These are phyloP conservation scores for Edolisoma coerulescens DNA, from an alignment of 2,113 vertebrate genomes.

Conservation along the genomic window DNA sequence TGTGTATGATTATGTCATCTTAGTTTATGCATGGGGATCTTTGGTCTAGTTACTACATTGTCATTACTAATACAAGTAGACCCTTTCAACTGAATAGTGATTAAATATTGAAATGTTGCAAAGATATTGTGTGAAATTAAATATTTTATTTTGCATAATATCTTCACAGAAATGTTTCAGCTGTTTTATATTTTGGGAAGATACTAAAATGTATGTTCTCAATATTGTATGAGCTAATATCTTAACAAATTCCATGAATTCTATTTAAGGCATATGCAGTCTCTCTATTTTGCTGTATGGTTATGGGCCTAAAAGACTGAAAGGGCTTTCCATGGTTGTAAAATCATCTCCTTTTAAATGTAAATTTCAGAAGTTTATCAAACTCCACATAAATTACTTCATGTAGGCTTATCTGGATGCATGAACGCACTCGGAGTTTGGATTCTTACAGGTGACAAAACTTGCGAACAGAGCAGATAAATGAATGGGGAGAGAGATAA, in stretches of 20 bases:
- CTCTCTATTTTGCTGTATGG: not conserved
- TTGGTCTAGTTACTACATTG: not conserved
- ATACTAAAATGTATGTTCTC: not conserved
- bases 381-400: not conserved
- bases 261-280: not conserved
- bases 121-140: slow-evolving; percentile 16
- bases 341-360: not conserved
- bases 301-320: not conserved
- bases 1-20: not conserved
- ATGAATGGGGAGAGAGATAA: not conserved
- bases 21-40: not conserved
- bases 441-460: not conserved
- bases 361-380: not conserved
- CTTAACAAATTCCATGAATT: not conserved
- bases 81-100: not conserved
- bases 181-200: slow-evolving; percentile 9
- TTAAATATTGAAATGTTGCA: slow-evolving; percentile 38
- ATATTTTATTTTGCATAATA: slow-evolving; percentile 14
- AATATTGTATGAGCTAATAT: not conserved
- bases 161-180: not conserved
- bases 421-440: not conserved
- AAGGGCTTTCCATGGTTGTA: not conserved
- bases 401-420: not conserved
- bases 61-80: not conserved
- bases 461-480: not conserved